phyloP scores from a whole-genome alignment of 2,797 vertebrate species.

The Helostoma temminkii region DNA sequence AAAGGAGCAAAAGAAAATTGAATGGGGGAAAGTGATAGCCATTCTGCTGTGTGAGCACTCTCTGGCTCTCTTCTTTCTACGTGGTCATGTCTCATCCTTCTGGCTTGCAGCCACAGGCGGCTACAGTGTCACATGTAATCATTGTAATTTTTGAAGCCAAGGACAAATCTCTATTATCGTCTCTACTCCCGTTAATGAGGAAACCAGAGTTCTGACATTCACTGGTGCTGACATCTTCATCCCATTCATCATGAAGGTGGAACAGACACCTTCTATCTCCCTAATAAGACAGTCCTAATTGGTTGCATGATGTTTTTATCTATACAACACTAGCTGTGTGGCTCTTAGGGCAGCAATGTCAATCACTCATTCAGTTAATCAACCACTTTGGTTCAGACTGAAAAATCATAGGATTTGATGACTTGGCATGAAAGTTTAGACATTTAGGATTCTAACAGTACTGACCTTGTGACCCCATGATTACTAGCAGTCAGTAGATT shows the following conservation, averaged over 20 bases:
- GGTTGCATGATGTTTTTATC: not conserved
- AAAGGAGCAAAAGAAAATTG: conserved; percentile 31
- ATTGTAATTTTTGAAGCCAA: conserved; percentile 66
- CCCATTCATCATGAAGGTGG: conserved; percentile 55
- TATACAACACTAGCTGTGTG: too few relatives aligned
- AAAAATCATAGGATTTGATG: too few relatives aligned
- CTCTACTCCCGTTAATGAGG: conserved; percentile 62
- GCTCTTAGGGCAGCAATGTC: not conserved
- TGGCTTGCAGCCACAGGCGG: conserved; percentile 55
- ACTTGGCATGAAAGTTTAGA: not conserved
- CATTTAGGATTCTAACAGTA: too few relatives aligned
- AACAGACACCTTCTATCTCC: conserved; percentile 25
- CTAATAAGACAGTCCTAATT: conserved; percentile 12
- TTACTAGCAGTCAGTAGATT: too few relatives aligned
- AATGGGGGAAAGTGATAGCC: conserved; percentile 42
- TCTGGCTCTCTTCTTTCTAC: conserved; percentile 34
- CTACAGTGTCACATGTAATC: conserved; percentile 64
- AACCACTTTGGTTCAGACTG: not conserved
- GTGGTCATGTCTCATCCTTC: conserved; percentile 39
- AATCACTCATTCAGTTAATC: not conserved
- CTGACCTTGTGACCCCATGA: too few relatives aligned
- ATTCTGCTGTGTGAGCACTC: conserved; percentile 46
- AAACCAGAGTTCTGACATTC: conserved; percentile 64
- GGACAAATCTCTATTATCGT: conserved; percentile 59
- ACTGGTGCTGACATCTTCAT: conserved; percentile 48